phyloP scores from a whole-genome alignment of 2,113 vertebrate genomes.

The Anoplopoma fimbria region DNA sequence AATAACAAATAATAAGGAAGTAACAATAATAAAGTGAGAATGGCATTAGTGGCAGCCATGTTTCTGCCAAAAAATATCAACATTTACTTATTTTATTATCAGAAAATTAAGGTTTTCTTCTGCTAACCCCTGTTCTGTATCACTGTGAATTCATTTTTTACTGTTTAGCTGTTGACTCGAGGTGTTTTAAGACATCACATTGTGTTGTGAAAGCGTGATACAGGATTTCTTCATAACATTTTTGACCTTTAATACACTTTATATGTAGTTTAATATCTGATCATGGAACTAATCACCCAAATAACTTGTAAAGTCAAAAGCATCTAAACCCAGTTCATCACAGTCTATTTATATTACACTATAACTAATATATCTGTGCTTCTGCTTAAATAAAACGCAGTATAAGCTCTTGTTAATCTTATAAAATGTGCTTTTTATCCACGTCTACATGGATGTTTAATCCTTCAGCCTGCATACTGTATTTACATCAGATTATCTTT shows the following conservation, averaged over 20 bases:
- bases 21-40: background rate
- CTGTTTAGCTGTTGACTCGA: too few relatives aligned
- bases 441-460: too few relatives aligned
- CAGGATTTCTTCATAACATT: background rate
- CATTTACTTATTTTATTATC: background rate
- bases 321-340: background rate
- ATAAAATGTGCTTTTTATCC: constrained; percentile 13
- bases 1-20: background rate
- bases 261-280: background rate
- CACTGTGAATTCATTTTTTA: too few relatives aligned
- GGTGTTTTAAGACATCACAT: too few relatives aligned
- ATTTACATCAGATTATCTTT: background rate
- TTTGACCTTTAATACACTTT: background rate
- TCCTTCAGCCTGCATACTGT: background rate
- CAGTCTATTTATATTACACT: background rate
- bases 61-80: background rate
- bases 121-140: background rate
- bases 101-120: too few relatives aligned
- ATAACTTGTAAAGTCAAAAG: background rate
- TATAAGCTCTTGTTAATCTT: background rate
- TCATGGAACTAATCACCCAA: background rate
- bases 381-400: background rate
- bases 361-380: too few relatives aligned
- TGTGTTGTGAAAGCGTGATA: too few relatives aligned
- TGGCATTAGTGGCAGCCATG: background rate